Conservation (phyloP, 2,113 vertebrate genomes). For the Mobula birostris region DNA sequence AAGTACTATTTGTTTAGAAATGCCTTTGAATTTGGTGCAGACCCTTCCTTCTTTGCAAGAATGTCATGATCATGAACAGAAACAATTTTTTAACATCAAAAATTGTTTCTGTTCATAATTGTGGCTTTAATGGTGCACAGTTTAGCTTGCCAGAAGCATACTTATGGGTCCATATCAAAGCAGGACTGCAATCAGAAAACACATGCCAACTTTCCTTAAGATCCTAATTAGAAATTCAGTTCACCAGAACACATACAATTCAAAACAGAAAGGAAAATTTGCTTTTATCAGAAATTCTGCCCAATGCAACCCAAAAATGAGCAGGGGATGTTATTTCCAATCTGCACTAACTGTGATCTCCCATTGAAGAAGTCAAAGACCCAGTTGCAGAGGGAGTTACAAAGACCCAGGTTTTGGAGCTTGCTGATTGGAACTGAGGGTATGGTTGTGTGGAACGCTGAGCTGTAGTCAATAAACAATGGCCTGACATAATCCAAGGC, state of each 20-base stretch:
- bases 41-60: not conserved
- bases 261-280: not conserved
- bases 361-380: no score
- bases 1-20: not conserved
- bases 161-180: not conserved
- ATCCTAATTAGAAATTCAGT: no score
- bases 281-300: not conserved
- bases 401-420: no score
- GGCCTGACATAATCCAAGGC: no score
- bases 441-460: no score
- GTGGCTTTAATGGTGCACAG: not conserved
- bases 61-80: no score
- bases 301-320: not conserved
- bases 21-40: not conserved
- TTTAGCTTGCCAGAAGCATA: not conserved
- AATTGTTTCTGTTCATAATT: not conserved
- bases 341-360: no score
- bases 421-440: no score
- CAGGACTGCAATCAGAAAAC: not conserved
- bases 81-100: not conserved
- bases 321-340: no score
- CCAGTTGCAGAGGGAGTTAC: no score
- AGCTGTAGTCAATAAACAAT: no score
- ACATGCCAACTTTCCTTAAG: not conserved
- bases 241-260: no score